These are phyloP conservation scores for Gambusia holbrooki DNA, from an alignment of 2,113 vertebrate genomes.

Conservation along the genomic window DNA sequence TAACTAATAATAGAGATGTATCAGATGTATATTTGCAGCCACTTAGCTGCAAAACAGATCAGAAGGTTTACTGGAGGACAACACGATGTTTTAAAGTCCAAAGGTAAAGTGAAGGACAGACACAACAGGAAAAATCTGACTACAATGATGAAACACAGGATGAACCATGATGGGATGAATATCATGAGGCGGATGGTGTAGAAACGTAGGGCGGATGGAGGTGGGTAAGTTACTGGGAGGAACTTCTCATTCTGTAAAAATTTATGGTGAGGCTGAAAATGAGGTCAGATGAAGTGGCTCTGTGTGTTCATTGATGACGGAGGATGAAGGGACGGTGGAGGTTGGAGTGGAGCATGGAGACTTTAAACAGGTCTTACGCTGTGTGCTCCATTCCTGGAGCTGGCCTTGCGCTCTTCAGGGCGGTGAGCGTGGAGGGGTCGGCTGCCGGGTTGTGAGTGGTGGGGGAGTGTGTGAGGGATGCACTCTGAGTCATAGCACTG, in stretches of 20 bases:
- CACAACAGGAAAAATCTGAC: too few relatives aligned
- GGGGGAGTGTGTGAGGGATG: constrained; percentile 84
- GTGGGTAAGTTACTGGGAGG: not conserved
- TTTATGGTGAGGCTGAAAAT: not conserved
- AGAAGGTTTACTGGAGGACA: too few relatives aligned
- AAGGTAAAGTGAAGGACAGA: too few relatives aligned
- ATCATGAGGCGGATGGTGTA: too few relatives aligned
- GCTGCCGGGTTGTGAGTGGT: constrained; percentile 83
- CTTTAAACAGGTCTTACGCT: constrained; percentile 86
- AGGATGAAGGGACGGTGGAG: not conserved
- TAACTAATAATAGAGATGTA: too few relatives aligned
- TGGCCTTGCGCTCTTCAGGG: constrained; percentile 89
- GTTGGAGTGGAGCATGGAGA: not conserved
- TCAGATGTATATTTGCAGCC: too few relatives aligned
- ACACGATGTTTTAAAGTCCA: too few relatives aligned
- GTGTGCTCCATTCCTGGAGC: constrained; percentile 90
- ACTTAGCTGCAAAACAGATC: too few relatives aligned
- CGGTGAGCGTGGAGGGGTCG: constrained; percentile 85
- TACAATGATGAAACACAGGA: too few relatives aligned
- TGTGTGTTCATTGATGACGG: constrained; percentile 5
- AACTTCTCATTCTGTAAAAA: not conserved
- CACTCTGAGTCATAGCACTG: constrained; percentile 89
- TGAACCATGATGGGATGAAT: too few relatives aligned
- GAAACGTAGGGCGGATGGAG: too few relatives aligned
- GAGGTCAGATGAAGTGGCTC: not conserved